Evolutionary conservation across 2,888 invertebrate species (phyloP).

Genomic region (Eueremaeus valkanovi): DNA sequence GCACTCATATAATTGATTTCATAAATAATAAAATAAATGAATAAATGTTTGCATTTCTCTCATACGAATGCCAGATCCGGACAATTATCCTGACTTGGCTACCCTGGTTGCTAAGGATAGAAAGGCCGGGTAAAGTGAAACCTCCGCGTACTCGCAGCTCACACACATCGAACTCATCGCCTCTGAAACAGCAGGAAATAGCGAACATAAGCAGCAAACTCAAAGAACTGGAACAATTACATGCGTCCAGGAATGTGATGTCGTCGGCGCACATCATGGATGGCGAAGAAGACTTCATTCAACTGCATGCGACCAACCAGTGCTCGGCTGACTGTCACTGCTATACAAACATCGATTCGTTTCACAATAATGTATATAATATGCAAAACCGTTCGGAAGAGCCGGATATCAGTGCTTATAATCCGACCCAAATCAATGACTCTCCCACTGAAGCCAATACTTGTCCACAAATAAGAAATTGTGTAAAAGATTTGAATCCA

Average conservation of each 20-base stretch:
- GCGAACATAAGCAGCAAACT: constrained; percentile 59
- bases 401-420: constrained; percentile 20
- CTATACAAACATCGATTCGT: constrained; percentile 21
- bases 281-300: constrained; percentile 87
- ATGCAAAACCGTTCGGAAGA: constrained; percentile 24
- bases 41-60: neutral
- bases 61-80: constrained; percentile 66
- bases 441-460: constrained; percentile 24
- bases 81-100: constrained; percentile 94
- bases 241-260: constrained; percentile 85
- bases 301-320: constrained; percentile 39
- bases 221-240: constrained; percentile 78
- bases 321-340: constrained; percentile 38
- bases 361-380: constrained; percentile 5
- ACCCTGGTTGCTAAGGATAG: constrained; percentile 94
- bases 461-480: neutral
- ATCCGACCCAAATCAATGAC: constrained; percentile 2
- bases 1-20: no score
- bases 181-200: constrained; percentile 10
- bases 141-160: neutral
- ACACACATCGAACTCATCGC: constrained; percentile 8
- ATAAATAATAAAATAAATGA: no score
- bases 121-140: constrained; percentile 65
- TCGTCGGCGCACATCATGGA: constrained; percentile 96
- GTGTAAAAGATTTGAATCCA: constrained; percentile 73